Conservation (phyloP, 2,888 invertebrate species). For the Teleiodes luculella region DNA sequence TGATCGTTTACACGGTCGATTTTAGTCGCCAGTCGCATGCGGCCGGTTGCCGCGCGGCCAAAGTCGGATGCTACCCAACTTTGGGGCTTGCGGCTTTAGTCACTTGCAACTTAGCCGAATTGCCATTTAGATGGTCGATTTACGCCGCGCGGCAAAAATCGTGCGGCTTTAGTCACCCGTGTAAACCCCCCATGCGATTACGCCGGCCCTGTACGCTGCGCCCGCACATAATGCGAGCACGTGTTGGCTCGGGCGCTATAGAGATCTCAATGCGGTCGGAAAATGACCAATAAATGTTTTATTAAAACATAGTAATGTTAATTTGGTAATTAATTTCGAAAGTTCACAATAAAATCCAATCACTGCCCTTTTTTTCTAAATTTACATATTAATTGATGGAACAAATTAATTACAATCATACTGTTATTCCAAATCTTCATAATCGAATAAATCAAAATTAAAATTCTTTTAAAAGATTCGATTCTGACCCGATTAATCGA, state of each 20-base stretch:
- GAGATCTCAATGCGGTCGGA: no score
- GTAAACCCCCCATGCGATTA: no score
- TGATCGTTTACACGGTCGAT: constrained; percentile 27
- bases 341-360: background rate
- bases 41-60: constrained; percentile 38
- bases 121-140: no score
- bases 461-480: constrained; percentile 24
- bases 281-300: no score
- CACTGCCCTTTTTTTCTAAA: background rate
- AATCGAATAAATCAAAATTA: constrained; percentile 24
- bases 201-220: no score
- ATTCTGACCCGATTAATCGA: constrained; percentile 23
- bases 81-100: constrained; percentile 42
- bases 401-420: constrained; percentile 14
- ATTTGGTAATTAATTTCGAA: no score
- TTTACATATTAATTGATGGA: constrained; percentile 16
- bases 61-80: constrained; percentile 42
- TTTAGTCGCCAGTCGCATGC: constrained; percentile 36
- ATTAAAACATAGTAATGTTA: no score
- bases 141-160: constrained; percentile 18
- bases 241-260: no score
- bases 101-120: constrained; percentile 37
- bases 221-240: no score
- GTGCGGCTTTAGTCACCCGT: constrained; percentile 40
- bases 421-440: constrained; percentile 8